phyloP scores from a whole-genome alignment of 2,113 vertebrate genomes.

The Acrocephalus kingi region DNA sequence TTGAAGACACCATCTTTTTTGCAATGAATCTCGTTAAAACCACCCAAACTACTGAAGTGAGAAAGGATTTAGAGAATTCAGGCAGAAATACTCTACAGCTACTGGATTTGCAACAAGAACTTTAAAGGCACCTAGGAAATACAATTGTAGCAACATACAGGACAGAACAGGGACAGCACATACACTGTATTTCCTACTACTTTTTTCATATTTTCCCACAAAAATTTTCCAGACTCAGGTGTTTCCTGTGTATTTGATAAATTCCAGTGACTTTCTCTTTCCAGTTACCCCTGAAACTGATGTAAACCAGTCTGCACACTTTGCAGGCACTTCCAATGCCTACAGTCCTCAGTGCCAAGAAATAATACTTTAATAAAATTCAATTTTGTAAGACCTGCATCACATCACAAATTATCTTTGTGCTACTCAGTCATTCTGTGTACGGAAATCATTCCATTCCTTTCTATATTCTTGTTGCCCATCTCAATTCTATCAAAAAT shows the following conservation, averaged over 20 bases:
- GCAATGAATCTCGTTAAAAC: background rate
- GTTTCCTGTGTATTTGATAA: background rate
- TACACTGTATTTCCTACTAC: accelerated
- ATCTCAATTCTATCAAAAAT: background rate
- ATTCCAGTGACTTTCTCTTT: background rate
- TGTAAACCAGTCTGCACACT: background rate
- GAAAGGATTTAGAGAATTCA: background rate
- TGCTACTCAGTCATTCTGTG: background rate
- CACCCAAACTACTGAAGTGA: accelerated
- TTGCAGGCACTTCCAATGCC: background rate
- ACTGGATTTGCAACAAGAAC: accelerated
- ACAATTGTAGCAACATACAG: background rate
- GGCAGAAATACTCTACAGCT: background rate
- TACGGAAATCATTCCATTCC: background rate
- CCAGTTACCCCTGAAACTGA: background rate
- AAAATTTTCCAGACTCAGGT: background rate
- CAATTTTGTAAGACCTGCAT: background rate
- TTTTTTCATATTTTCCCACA: background rate
- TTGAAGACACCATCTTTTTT: background rate
- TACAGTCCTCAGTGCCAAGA: background rate
- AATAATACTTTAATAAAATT: background rate
- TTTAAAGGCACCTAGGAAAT: background rate
- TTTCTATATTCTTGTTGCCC: background rate
- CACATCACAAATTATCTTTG: background rate
- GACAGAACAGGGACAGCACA: background rate